Evolutionary conservation across 2,888 invertebrate species (phyloP), one percentile per base, ranked within the genome.

Genomic region (Acanthosoma haemorrhoidale): DNA sequence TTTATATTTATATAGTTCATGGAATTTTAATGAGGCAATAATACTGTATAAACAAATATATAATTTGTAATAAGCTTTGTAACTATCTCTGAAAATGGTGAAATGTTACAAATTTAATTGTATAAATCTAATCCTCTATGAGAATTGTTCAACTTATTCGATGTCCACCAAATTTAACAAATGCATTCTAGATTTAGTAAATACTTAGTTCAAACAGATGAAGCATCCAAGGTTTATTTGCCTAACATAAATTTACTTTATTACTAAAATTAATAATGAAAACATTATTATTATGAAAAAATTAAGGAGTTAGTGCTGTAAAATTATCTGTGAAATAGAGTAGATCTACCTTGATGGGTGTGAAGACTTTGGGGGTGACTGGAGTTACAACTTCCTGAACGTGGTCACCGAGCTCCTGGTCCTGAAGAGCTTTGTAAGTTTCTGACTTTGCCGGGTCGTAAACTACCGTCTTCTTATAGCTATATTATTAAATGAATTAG

Each of bases 371-470:
- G 77, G 87, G 83, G 79, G 88, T 88, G 71, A 87, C 88, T 74
- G 91, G 89, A 1, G 25, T 16, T 76, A 85, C 85, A 77, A 89
- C 86, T 81, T 90, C 90, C 73, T 87, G 88, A 76, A 87, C 82
- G 68, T 81, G 80, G 78, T 85, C 87, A 74, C 86, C 88, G 63
- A 84, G 81, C 76, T 87, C 86, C 75, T 87, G 86, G 81, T 93
- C 93, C 81, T 92, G 90, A 74, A 94, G 86, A 78, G 90, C 91
- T 83, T 88, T 90, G 85, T 87, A 92, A 71, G 93, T 91, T 81
- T 92, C 92, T 79, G 92, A 93, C 84, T 89, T 88, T 80, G 90
- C 88, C 76, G 93, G 93, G 84, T 94, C 92, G 84, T 89, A 94
- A 79, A 85, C 86, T 79, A 87, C 81, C 75, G 89, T 87, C 80